Conservation (phyloP, 2,113 vertebrate species). For the Sigmodon hispidus region DNA sequence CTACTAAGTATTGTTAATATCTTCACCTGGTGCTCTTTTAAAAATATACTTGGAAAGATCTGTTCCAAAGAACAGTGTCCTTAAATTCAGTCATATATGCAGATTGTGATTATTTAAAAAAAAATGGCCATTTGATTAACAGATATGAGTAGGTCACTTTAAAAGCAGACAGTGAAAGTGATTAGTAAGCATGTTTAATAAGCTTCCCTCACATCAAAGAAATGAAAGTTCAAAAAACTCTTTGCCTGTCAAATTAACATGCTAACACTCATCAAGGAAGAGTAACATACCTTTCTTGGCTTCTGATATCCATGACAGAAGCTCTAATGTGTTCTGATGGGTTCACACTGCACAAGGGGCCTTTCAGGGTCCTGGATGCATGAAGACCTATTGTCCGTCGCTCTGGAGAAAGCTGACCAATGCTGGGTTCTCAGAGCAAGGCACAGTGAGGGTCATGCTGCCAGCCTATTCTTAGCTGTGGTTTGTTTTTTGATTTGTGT, state of each 20-base stretch:
- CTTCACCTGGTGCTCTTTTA: conserved; percentile 15
- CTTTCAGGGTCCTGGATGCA: neutral
- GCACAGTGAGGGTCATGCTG: neutral
- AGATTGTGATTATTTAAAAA: conserved; percentile 8
- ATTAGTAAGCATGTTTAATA: neutral
- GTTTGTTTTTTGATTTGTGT: neutral
- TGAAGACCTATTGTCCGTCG: neutral
- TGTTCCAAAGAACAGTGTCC: conserved; percentile 18
- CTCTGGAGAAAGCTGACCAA: neutral
- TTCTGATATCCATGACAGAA: neutral
- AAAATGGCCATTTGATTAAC: conserved; percentile 58
- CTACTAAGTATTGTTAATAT: neutral
- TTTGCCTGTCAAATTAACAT: conserved; percentile 13
- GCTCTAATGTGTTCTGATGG: neutral
- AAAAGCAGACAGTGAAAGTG: conserved; percentile 36
- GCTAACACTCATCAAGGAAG: conserved; percentile 23
- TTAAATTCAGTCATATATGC: conserved; percentile 42
- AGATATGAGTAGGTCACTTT: conserved; percentile 24
- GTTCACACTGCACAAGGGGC: neutral
- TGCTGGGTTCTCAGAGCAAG: neutral
- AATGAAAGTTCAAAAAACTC: conserved; percentile 58
- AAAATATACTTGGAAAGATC: neutral
- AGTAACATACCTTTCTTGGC: neutral
- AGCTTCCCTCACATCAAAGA: neutral
- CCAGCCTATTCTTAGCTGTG: neutral